Evolutionary conservation across 2,888 invertebrate species (phyloP), one percentile per base, ranked within the genome.

Genomic region (Pandemis heparana): DNA sequence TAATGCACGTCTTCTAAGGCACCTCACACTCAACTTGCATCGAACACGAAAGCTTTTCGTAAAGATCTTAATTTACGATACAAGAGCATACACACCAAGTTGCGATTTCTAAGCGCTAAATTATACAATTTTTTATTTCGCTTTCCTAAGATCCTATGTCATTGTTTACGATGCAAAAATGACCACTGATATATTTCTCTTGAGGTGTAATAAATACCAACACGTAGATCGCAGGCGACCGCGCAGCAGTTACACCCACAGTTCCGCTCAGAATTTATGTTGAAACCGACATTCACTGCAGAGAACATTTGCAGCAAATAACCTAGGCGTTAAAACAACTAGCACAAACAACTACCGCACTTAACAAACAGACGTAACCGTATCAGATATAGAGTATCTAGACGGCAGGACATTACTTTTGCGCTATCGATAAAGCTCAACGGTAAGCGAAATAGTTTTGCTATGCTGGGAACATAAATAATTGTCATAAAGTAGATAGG

Each of bases 301-400:
- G 88, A 89, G 89, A 91, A 92, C 89, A 90, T 88, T 91, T 85
- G 88, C 87, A 89, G 90, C 92, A 93, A 93, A 92, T 91, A 92
- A 92, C 87, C 91, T 86, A 91, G 92, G 94, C 91, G 93, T 94
- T 94, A 93, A 93, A 92, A 92, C 92, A 91, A 91, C 92, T 89
- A 89, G 88, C 89, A 86, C 89, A 86, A 89, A 92, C 91, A 90
- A 91, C 91, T 90, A 85, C 92, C 90, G 90, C 92, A 94, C 93
- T 94, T 92, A 92, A 92, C 93, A 92, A 93, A 92, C 93, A 92
- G 93, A 92, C 94, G 89, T 92, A 92, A 90, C 92, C 91, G 90
- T 92, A 93, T 93, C 94, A 91, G 93, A 92, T 93, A 92, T 85
- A 89, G 91, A 88, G 86, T 92, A 94, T 93, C 94, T 87, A 87